Evolutionary conservation across 2,888 invertebrate species (phyloP).

Genomic region (Machimus rusticus): DNA sequence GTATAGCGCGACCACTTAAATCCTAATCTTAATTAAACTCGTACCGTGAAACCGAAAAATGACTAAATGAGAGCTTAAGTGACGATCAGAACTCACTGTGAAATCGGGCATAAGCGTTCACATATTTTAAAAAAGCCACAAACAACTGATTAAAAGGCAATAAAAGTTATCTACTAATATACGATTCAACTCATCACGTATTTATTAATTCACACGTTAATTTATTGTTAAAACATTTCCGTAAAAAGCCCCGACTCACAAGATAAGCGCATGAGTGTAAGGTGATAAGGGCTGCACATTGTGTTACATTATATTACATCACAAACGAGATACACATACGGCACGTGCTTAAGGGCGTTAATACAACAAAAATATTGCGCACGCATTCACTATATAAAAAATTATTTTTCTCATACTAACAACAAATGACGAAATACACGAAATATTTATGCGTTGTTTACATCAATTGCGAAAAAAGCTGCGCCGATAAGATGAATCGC

Average conservation of each 20-base stretch:
- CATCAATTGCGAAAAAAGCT: neutral
- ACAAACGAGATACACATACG: neutral
- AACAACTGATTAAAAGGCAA: neutral
- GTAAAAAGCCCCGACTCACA: neutral
- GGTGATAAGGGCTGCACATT: neutral
- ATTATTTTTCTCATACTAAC: neutral
- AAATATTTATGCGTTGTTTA: neutral
- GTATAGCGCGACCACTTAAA: too few relatives aligned
- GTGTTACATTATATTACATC: neutral
- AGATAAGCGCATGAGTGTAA: neutral
- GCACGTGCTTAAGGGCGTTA: neutral
- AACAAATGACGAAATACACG: neutral
- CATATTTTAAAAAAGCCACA: neutral
- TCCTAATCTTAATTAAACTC: too few relatives aligned
- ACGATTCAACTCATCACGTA: neutral
- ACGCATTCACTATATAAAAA: neutral
- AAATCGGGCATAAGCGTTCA: too few relatives aligned
- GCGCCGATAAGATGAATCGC: neutral
- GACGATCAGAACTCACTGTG: too few relatives aligned
- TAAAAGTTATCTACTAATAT: neutral
- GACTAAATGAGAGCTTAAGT: too few relatives aligned
- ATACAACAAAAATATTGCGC: neutral
- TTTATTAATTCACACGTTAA: neutral
- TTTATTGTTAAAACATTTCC: neutral
- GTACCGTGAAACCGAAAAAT: too few relatives aligned